Percentiles rank a stretch among this genome's conserved stretches.
These are phyloP conservation scores for Prosopocoilus inquinatus DNA, from an alignment of 2,888 invertebrate genomes.

Conservation along the genomic window DNA sequence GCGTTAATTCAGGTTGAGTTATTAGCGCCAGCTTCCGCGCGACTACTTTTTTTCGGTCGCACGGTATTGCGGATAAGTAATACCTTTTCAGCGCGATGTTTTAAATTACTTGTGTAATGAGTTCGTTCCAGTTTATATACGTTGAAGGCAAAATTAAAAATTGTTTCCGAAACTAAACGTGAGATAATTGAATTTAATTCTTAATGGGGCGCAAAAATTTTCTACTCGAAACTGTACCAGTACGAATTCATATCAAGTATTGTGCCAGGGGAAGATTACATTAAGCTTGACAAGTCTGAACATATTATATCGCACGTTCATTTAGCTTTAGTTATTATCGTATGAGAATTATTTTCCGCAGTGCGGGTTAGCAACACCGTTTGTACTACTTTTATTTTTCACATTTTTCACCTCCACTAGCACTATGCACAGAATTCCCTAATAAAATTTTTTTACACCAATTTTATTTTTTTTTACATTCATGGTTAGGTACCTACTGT, in stretches of 20 bases:
- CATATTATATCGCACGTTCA: slow-evolving; percentile 18
- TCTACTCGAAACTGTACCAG: neutral
- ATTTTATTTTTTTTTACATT: too few relatives aligned
- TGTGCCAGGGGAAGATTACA: neutral
- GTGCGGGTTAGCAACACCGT: slow-evolving; percentile 16
- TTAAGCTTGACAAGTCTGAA: slow-evolving; percentile 11
- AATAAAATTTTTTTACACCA: neutral
- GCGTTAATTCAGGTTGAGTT: too few relatives aligned
- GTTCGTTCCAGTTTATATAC: too few relatives aligned
- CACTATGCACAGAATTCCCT: neutral
- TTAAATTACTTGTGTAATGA: too few relatives aligned
- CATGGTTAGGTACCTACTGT: too few relatives aligned
- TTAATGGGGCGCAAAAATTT: neutral
- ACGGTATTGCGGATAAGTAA: too few relatives aligned
- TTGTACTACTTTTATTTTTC: neutral
- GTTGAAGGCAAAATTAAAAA: neutral
- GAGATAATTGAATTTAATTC: neutral
- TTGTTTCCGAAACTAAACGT: neutral
- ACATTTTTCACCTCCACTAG: neutral
- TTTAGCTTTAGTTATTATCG: slow-evolving; percentile 20
- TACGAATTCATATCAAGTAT: slow-evolving; percentile 1
- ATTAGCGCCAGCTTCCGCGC: too few relatives aligned
- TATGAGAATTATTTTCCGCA: slow-evolving; percentile 22
- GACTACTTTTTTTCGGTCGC: too few relatives aligned
- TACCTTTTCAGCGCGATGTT: too few relatives aligned